Evolutionary conservation across 2,888 invertebrate genomes (phyloP).

Genomic region (Gonocerus acuteangulatus): DNA sequence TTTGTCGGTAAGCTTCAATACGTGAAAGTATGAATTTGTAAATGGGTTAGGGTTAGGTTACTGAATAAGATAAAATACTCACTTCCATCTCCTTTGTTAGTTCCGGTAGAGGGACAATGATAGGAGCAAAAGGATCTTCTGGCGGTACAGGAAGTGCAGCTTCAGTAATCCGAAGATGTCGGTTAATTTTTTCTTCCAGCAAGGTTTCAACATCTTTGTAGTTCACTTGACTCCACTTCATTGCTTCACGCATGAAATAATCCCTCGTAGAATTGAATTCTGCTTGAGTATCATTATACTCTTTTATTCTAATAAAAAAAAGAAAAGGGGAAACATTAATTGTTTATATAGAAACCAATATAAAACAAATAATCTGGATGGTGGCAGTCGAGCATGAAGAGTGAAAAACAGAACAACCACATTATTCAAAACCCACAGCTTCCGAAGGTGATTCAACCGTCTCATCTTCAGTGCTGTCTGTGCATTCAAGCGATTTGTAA

Average conservation of each 20-base stretch:
- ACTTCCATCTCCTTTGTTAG: slow-evolving; percentile 60
- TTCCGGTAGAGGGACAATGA: slow-evolving; percentile 48
- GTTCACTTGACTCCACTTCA: slow-evolving; percentile 41
- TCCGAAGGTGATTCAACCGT: no score
- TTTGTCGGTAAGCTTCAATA: no score
- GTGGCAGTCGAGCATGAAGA: background rate
- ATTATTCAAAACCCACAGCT: no score
- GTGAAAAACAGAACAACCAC: background rate
- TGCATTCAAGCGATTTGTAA: no score
- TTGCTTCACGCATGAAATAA: slow-evolving; percentile 39
- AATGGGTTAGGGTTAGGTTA: no score
- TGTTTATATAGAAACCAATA: no score
- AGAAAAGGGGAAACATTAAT: slow-evolving; percentile 34
- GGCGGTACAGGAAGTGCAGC: slow-evolving; percentile 46
- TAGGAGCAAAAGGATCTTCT: slow-evolving; percentile 44
- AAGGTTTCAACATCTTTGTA: slow-evolving; percentile 42
- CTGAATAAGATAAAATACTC: no score
- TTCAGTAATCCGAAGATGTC: slow-evolving; percentile 45
- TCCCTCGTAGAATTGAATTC: slow-evolving; percentile 45
- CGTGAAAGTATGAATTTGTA: no score
- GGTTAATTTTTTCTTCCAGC: slow-evolving; percentile 44
- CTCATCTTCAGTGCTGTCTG: no score
- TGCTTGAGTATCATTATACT: slow-evolving; percentile 41
- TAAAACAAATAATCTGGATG: no score
- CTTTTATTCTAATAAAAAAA: slow-evolving; percentile 41